Conservation (phyloP, 1,140 invertebrate genomes). For the Apis cerana region DNA sequence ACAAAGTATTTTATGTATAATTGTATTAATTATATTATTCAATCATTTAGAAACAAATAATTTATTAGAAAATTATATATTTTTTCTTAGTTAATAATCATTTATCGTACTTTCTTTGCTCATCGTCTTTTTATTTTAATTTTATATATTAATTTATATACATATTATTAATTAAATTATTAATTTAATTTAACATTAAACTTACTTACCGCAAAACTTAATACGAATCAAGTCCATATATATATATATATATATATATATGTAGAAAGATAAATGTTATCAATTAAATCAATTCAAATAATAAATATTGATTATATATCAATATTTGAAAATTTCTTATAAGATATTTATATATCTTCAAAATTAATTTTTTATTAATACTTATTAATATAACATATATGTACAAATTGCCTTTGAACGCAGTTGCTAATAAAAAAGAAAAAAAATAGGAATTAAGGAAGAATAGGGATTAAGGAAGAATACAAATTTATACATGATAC, state of each 20-base stretch:
- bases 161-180: neutral
- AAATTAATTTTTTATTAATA: neutral
- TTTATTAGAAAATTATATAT: no score
- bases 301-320: no score
- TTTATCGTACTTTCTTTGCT: neutral
- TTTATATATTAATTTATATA: no score
- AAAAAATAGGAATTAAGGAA: neutral
- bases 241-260: no score
- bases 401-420: neutral
- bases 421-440: neutral
- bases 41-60: neutral
- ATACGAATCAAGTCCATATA: neutral
- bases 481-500: neutral
- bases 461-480: neutral
- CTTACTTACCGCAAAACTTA: slow-evolving; percentile 39
- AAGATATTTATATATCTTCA: neutral
- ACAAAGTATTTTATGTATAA: neutral
- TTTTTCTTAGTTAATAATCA: neutral
- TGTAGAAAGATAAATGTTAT: neutral
- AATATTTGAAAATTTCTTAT: no score
- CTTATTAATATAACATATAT: neutral
- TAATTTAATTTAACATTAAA: neutral
- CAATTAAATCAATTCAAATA: neutral
- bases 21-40: no score
- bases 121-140: neutral